Evolutionary conservation across 92 coral and sea anemone species (phyloP).

Genomic region (Meandrina meandrites): DNA sequence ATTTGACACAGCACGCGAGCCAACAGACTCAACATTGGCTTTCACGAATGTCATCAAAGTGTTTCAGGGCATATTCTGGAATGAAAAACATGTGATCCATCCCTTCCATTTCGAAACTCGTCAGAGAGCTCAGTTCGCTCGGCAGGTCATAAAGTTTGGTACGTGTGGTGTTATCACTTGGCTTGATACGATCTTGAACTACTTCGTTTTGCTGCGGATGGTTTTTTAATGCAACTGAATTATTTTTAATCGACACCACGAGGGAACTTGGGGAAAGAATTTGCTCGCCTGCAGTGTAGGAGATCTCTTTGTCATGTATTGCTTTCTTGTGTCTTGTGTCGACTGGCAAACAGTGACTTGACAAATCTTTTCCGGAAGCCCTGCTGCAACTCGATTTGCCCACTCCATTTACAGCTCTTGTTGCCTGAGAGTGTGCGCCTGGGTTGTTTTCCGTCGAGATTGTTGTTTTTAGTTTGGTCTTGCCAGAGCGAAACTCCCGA

Average conservation of each 20-base stretch:
- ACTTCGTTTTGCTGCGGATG: not conserved
- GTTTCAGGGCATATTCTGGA: not conserved
- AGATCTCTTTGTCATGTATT: not conserved
- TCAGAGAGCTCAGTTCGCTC: not conserved
- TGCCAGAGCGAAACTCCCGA: constrained; percentile 48
- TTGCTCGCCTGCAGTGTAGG: not conserved
- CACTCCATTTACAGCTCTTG: not conserved
- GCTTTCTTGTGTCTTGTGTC: not conserved
- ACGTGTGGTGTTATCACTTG: not conserved
- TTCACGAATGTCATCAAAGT: not conserved
- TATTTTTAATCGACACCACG: not conserved
- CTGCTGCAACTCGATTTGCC: not conserved
- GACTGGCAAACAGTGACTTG: not conserved
- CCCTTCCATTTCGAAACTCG: not conserved
- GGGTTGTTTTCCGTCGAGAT: not conserved
- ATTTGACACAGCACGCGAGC: not conserved
- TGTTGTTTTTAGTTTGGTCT: not conserved
- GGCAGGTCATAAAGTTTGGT: not conserved
- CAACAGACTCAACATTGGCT: not conserved
- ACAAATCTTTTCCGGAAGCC: not conserved
- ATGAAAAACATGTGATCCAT: not conserved
- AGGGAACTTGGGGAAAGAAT: not conserved
- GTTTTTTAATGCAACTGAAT: not conserved
- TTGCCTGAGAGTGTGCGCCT: not conserved
- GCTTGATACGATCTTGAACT: not conserved